Percentiles rank a stretch among this genome's conserved stretches.
These are phyloP conservation scores for Drosophila neocordata DNA, from an alignment of 1,140 invertebrate species.

Conservation along the genomic window DNA sequence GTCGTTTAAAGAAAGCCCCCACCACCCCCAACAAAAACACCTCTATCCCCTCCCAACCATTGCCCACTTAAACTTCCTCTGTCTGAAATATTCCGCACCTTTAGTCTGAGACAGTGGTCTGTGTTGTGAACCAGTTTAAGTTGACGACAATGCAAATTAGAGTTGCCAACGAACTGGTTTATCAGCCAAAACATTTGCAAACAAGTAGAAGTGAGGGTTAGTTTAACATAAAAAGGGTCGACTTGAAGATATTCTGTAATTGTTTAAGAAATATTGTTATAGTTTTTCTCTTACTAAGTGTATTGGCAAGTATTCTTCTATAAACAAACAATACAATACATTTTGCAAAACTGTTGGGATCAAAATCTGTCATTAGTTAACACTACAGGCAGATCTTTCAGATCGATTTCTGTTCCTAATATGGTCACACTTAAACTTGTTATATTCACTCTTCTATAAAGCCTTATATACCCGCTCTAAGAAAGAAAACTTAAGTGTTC, in stretches of 20 bases:
- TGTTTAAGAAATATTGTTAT: too few relatives aligned
- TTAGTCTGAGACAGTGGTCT: conserved; percentile 25
- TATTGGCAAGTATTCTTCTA: too few relatives aligned
- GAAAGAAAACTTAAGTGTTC: not conserved
- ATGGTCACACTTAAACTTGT: too few relatives aligned
- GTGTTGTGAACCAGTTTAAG: conserved; percentile 38
- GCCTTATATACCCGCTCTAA: not conserved
- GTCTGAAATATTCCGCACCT: conserved; percentile 23
- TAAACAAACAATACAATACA: too few relatives aligned
- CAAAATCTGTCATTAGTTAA: too few relatives aligned
- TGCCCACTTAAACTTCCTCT: conserved; percentile 12
- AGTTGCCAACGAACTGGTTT: conserved; percentile 72
- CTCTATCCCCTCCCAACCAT: not conserved
- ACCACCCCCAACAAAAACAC: not conserved
- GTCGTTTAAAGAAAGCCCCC: conserved; percentile 45
- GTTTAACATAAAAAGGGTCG: not conserved
- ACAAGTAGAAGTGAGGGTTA: conserved; percentile 20
- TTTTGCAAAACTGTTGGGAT: too few relatives aligned
- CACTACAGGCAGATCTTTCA: too few relatives aligned
- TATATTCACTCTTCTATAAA: too few relatives aligned
- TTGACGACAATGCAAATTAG: conserved; percentile 72
- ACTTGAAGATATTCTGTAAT: not conserved
- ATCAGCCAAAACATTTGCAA: conserved; percentile 49
- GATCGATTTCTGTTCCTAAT: too few relatives aligned
- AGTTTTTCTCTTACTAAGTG: too few relatives aligned